Conservation (phyloP, 2,888 invertebrate genomes). For the Xestoiulus laeticollis region DNA sequence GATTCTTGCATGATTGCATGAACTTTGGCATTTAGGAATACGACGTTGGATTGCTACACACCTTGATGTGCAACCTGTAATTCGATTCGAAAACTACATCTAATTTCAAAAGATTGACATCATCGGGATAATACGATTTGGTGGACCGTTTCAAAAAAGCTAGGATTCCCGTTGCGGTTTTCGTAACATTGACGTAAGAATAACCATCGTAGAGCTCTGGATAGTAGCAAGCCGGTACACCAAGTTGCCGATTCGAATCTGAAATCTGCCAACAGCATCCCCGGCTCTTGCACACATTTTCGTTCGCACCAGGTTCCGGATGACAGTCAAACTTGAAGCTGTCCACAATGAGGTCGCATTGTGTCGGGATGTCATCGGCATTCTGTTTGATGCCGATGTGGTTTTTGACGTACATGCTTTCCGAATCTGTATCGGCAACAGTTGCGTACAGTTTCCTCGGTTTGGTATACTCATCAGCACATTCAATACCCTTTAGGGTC, state of each 20-base stretch:
- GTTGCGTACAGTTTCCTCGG: no score
- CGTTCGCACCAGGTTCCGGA: conserved; percentile 70
- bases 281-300: conserved; percentile 71
- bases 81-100: conserved; percentile 73
- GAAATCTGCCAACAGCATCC: conserved; percentile 75
- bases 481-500: no score
- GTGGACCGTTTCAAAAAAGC: conserved; percentile 70
- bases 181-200: conserved; percentile 71
- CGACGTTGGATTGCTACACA: background rate
- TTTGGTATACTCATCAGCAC: no score
- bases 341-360: conserved; percentile 53
- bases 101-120: conserved; percentile 71
- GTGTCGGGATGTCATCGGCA: background rate
- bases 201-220: conserved; percentile 75
- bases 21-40: background rate
- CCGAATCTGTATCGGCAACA: no score
- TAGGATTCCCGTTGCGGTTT: conserved; percentile 70
- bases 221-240: conserved; percentile 79
- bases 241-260: background rate
- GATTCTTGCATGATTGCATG: no score
- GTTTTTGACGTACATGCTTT: no score
- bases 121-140: conserved; percentile 73
- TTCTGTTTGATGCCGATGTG: no score
- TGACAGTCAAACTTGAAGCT: conserved; percentile 75
- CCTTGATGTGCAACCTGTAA: conserved; percentile 73